Evolutionary conservation across 2,797 vertebrate genomes (phyloP).

Genomic region (Acanthopagrus latus): DNA sequence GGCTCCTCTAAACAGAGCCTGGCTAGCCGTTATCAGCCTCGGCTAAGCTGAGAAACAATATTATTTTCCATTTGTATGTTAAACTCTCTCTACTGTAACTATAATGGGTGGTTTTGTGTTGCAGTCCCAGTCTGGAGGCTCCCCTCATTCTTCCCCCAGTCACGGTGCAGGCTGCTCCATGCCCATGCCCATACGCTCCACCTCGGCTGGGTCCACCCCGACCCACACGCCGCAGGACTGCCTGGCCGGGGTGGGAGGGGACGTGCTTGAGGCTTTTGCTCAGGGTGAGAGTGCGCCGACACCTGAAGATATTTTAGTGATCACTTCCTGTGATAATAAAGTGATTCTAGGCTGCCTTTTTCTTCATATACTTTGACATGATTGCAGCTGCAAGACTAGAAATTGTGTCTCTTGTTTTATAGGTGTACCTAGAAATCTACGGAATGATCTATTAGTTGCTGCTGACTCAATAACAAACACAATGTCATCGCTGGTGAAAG

Average conservation of each 20-base stretch:
- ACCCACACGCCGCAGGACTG: conserved; percentile 93
- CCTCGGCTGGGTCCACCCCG: conserved; percentile 94
- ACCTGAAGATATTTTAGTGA: not conserved
- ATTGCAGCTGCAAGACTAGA: not conserved
- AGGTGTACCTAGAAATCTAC: conserved; percentile 97
- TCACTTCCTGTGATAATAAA: not conserved
- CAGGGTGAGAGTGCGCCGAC: conserved; percentile 86
- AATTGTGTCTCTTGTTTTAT: conserved; percentile 36
- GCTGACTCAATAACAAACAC: conserved; percentile 99
- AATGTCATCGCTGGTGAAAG: conserved; percentile 98
- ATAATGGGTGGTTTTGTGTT: conserved; percentile 36
- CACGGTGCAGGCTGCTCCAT: conserved; percentile 91
- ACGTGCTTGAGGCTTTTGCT: conserved; percentile 92
- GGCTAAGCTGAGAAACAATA: not conserved
- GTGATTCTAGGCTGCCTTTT: not conserved
- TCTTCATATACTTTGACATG: not conserved
- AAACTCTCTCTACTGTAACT: conserved; percentile 1
- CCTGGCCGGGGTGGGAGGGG: conserved; percentile 89
- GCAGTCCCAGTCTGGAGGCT: conserved; percentile 91
- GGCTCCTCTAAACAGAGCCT: not conserved
- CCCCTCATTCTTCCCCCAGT: conserved; percentile 93
- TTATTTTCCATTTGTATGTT: not conserved
- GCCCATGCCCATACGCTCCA: conserved; percentile 94
- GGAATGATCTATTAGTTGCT: conserved; percentile 95
- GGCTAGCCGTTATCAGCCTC: too few relatives aligned